Conservation (phyloP, 2,888 invertebrate genomes). For the Pristionchus exspectatus region DNA sequence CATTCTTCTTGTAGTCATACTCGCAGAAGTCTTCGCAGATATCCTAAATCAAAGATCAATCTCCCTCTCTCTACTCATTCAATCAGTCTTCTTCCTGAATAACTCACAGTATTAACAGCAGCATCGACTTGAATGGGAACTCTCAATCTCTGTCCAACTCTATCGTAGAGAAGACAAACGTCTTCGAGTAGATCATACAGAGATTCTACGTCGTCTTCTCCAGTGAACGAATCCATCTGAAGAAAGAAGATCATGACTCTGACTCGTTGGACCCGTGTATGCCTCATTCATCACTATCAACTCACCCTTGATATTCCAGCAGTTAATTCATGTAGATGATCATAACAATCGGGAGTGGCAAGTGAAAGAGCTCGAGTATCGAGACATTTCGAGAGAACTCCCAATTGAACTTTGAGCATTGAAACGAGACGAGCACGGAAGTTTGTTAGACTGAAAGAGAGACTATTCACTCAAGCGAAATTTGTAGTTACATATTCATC, state of each 20-base stretch:
- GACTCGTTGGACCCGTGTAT: not conserved
- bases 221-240: conserved; percentile 54
- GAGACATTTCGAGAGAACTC: conserved; percentile 54
- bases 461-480: not conserved
- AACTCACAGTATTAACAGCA: conserved; percentile 48
- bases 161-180: conserved; percentile 58
- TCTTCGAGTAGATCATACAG: conserved; percentile 55
- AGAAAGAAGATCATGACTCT: not conserved
- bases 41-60: conserved; percentile 43
- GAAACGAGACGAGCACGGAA: conserved; percentile 67
- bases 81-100: not conserved
- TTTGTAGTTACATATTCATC: too few relatives aligned
- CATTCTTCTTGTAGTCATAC: conserved; percentile 57
- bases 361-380: conserved; percentile 63
- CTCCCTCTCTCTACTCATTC: not conserved
- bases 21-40: conserved; percentile 54
- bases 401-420: conserved; percentile 69
- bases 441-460: conserved; percentile 60
- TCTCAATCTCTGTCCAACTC: conserved; percentile 55
- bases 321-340: conserved; percentile 47
- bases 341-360: conserved; percentile 54
- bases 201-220: conserved; percentile 57
- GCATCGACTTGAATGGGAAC: conserved; percentile 42
- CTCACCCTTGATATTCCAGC: conserved; percentile 34
- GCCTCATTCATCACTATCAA: not conserved